Evolutionary conservation across 2,888 invertebrate species (phyloP).

Genomic region (Orthosia gracilis): DNA sequence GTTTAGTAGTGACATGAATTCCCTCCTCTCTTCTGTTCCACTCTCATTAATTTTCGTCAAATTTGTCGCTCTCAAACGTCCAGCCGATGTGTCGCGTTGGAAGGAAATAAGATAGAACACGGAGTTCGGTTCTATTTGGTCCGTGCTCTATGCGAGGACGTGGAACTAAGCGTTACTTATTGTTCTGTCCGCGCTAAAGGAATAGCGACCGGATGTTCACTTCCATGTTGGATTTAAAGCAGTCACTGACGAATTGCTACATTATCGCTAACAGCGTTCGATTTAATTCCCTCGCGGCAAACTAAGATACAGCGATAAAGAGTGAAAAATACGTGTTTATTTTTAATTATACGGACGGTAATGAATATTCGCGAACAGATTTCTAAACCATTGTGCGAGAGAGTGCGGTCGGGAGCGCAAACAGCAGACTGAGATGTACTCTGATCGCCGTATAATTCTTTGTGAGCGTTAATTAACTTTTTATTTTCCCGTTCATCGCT

Average conservation of each 20-base stretch:
- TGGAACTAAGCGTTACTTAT: slow-evolving; percentile 84
- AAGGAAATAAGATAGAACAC: slow-evolving; percentile 57
- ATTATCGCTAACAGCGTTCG: slow-evolving; percentile 85
- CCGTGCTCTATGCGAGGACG: slow-evolving; percentile 68
- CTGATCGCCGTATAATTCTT: slow-evolving; percentile 73
- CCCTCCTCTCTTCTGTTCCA: not conserved
- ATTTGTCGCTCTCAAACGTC: slow-evolving; percentile 42
- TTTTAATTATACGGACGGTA: slow-evolving; percentile 64
- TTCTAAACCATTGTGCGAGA: slow-evolving; percentile 49
- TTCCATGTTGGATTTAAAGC: slow-evolving; percentile 83
- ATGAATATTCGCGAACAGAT: slow-evolving; percentile 57
- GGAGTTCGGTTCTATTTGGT: slow-evolving; percentile 51
- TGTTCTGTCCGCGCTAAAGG: slow-evolving; percentile 79
- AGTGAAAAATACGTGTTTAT: slow-evolving; percentile 70
- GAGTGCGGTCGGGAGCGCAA: slow-evolving; percentile 56
- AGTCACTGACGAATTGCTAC: slow-evolving; percentile 86
- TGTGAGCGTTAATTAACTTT: slow-evolving; percentile 81
- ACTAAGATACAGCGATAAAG: slow-evolving; percentile 75
- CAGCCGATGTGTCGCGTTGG: slow-evolving; percentile 22
- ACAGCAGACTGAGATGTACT: slow-evolving; percentile 68
- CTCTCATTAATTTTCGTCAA: slow-evolving; percentile 43
- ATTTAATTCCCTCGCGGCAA: slow-evolving; percentile 77
- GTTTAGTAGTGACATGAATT: slow-evolving; percentile 39
- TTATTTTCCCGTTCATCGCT: slow-evolving; percentile 73
- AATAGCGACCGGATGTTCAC: slow-evolving; percentile 81